These are phyloP conservation scores for Lepeophtheirus salmonis DNA, from an alignment of 1,140 invertebrate genomes.

Conservation along the genomic window DNA sequence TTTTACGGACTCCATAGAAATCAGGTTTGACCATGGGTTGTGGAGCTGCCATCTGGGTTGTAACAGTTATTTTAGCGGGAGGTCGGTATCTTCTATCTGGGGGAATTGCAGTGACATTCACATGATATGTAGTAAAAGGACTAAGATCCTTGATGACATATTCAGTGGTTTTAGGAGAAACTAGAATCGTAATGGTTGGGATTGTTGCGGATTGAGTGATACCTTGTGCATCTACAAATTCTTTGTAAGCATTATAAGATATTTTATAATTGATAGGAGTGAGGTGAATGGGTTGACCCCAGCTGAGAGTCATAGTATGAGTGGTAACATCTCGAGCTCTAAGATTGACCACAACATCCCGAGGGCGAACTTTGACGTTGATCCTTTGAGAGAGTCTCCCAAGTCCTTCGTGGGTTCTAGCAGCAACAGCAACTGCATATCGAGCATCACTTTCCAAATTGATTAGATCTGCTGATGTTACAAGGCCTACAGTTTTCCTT, in stretches of 20 bases:
- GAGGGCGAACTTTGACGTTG: slow-evolving; percentile 67
- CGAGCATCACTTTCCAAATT: slow-evolving; percentile 74
- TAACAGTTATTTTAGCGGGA: slow-evolving; percentile 79
- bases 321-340: slow-evolving; percentile 67
- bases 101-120: slow-evolving; percentile 76
- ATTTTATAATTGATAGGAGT: slow-evolving; percentile 75
- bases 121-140: slow-evolving; percentile 82
- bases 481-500: slow-evolving; percentile 58
- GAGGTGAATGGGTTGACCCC: slow-evolving; percentile 72
- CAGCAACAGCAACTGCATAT: slow-evolving; percentile 79
- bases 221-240: slow-evolving; percentile 80
- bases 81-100: slow-evolving; percentile 61
- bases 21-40: slow-evolving; percentile 87
- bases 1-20: slow-evolving; percentile 66
- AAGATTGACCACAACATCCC: slow-evolving; percentile 70
- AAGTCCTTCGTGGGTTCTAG: slow-evolving; percentile 43
- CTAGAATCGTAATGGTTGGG: slow-evolving; percentile 44
- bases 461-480: slow-evolving; percentile 68
- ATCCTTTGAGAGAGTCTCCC: slow-evolving; percentile 40
- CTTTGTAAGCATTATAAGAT: slow-evolving; percentile 76
- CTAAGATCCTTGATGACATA: slow-evolving; percentile 55
- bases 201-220: slow-evolving; percentile 69
- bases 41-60: slow-evolving; percentile 83
- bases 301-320: slow-evolving; percentile 72
- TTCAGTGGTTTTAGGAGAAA: slow-evolving; percentile 43